A percentile compares a stretch with the other conserved stretches of the same genome.
These are phyloP conservation scores for Fistularia commersonii DNA, from an alignment of 2,797 vertebrate species.

Conservation along the genomic window DNA sequence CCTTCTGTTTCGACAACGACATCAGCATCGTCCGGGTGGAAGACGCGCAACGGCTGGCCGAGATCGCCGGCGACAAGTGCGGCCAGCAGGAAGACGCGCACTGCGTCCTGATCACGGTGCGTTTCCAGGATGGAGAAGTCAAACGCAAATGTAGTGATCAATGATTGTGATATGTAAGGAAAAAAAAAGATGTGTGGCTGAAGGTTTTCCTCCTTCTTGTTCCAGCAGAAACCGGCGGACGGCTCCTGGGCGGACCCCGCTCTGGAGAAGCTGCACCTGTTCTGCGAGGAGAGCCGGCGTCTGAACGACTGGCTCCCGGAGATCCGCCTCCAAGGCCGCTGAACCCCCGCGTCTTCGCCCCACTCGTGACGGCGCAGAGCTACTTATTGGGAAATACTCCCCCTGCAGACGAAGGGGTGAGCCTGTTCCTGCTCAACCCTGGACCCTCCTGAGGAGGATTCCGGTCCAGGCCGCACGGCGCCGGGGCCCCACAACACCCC, in stretches of 20 bases:
- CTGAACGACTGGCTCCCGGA: slow-evolving; percentile 93
- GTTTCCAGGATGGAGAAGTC: slow-evolving; percentile 69
- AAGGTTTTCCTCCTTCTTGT: slow-evolving; percentile 8
- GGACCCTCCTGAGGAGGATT: slow-evolving; percentile 84
- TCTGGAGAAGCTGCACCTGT: slow-evolving; percentile 78
- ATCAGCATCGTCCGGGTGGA: slow-evolving; percentile 91
- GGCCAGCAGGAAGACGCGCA: slow-evolving; percentile 80
- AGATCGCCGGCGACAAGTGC: slow-evolving; percentile 79
- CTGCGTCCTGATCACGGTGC: slow-evolving; percentile 92
- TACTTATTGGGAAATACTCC: slow-evolving; percentile 75
- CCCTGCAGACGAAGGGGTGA: slow-evolving; percentile 66
- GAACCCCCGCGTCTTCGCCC: slow-evolving; percentile 44
- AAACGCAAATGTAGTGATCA: slow-evolving; percentile 25
- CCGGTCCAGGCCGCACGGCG: slow-evolving; percentile 67
- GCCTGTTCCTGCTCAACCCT: slow-evolving; percentile 78
- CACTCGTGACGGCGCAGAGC: slow-evolving; percentile 60
- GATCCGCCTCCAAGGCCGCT: slow-evolving; percentile 84
- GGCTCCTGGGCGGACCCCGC: slow-evolving; percentile 75
- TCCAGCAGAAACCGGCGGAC: slow-evolving; percentile 66
- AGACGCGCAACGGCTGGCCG: slow-evolving; percentile 80
- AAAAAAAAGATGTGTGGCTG: slow-evolving; percentile 13
- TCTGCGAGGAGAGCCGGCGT: slow-evolving; percentile 75
- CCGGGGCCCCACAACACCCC: slow-evolving; percentile 36
- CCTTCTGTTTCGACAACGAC: slow-evolving; percentile 96
- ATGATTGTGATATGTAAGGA: slow-evolving; percentile 3